Evolutionary conservation across 1,140 invertebrate species (phyloP).

Genomic region (Calosoma granatense): DNA sequence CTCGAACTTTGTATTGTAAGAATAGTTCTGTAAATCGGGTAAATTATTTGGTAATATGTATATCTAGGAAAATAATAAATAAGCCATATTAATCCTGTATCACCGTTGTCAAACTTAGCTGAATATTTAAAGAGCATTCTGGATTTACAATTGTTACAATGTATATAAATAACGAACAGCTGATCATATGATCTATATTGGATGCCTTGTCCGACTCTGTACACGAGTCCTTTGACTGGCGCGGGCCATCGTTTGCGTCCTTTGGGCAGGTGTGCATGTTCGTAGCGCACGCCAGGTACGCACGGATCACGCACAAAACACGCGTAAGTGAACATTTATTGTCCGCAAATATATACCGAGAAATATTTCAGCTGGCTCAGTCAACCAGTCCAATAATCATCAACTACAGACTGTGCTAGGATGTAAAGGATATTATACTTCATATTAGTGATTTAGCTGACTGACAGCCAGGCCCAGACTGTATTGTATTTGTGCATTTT

Average conservation of each 20-base stretch:
- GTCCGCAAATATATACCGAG: conserved; percentile 5
- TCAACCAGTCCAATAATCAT: conserved; percentile 1
- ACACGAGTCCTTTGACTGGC: background rate
- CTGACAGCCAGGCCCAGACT: conserved; percentile 7
- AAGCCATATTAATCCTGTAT: too few relatives aligned
- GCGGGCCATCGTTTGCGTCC: background rate
- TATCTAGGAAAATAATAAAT: too few relatives aligned
- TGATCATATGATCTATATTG: too few relatives aligned
- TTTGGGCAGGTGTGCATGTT: background rate
- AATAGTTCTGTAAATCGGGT: too few relatives aligned
- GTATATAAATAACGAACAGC: too few relatives aligned
- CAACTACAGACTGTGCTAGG: background rate
- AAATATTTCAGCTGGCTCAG: conserved; percentile 13
- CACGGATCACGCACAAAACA: conserved; percentile 5
- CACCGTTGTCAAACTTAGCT: too few relatives aligned
- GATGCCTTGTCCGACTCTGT: too few relatives aligned
- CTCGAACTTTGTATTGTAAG: too few relatives aligned
- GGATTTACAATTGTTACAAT: too few relatives aligned
- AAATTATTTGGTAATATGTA: too few relatives aligned
- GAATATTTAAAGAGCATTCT: too few relatives aligned
- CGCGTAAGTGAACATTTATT: conserved; percentile 12
- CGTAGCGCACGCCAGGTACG: conserved; percentile 2
- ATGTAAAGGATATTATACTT: background rate
- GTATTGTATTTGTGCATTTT: conserved; percentile 6
- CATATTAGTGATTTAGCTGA: background rate